A percentile compares a stretch with the other conserved stretches of the same genome.
phyloP scores from a whole-genome alignment of 2,797 vertebrate species.

The Enteromius thamalakanensis region DNA sequence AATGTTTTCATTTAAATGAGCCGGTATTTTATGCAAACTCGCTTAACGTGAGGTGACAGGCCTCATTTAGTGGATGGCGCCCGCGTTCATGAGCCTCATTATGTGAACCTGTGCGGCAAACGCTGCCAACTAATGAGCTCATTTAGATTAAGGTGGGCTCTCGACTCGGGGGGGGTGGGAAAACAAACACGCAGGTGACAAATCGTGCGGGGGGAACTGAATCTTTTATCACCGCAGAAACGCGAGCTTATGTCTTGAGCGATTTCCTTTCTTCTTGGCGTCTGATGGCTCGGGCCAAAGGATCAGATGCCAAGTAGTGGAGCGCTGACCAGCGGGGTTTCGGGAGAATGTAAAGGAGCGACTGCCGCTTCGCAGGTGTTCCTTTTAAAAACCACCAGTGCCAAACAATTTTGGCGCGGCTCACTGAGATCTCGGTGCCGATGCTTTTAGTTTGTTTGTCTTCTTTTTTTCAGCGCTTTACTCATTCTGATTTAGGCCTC shows the following conservation, averaged over 20 bases:
- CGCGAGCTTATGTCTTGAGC: slow-evolving; percentile 23
- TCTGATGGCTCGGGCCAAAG: slow-evolving; percentile 33
- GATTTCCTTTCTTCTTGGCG: slow-evolving; percentile 36
- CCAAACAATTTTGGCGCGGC: slow-evolving; percentile 68
- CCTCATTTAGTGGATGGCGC: slow-evolving; percentile 74
- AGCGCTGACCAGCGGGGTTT: slow-evolving; percentile 56
- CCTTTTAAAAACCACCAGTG: slow-evolving; percentile 71
- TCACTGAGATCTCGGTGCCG: slow-evolving; percentile 66
- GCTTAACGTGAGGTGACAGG: slow-evolving; percentile 67
- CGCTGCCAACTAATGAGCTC: slow-evolving; percentile 69
- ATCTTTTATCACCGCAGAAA: slow-evolving; percentile 48
- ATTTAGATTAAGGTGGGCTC: slow-evolving; percentile 73
- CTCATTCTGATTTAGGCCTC: slow-evolving; percentile 67
- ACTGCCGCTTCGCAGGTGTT: slow-evolving; percentile 73
- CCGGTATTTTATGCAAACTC: slow-evolving; percentile 74
- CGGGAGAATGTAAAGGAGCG: slow-evolving; percentile 47
- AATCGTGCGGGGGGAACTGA: slow-evolving; percentile 53
- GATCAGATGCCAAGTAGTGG: slow-evolving; percentile 53
- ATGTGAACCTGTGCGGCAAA: slow-evolving; percentile 45
- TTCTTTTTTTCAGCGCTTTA: slow-evolving; percentile 63
- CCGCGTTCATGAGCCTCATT: slow-evolving; percentile 63
- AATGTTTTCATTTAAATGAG: slow-evolving; percentile 74
- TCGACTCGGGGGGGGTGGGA: slow-evolving; percentile 61
- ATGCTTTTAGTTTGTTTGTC: slow-evolving; percentile 67
- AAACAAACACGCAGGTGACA: slow-evolving; percentile 75